Base-by-base conservation (phyloP, 2,113 vertebrate genomes). In the Rhynchopsitta pachyrhyncha region DNA sequence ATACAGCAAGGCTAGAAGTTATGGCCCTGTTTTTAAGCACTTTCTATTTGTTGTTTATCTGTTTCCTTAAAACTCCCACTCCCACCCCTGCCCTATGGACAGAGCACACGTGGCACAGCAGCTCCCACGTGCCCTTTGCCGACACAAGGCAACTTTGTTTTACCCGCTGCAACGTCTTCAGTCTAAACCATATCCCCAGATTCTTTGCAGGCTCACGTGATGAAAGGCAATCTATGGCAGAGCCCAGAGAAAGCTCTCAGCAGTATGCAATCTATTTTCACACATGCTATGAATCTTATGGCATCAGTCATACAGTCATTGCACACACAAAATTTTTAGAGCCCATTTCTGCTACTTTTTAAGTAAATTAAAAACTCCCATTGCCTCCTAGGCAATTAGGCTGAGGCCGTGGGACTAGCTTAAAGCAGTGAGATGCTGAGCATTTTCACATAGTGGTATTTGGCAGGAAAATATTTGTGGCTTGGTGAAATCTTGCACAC, bases 1-100 rank as follows among this genome's bases (percentile, higher is more conserved):
- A 0, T 0, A 5, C 27, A 33, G 68, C 25, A 2, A 67, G 71
- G 76, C 60, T 97, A 44, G 71, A 88, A 90, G 67, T 25, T 13
- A 11, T 1, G 10, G 66, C 68, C 70, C 17, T 46, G 1, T 44
- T 96, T 91, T 83, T 55, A 49, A 81, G 62, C 29, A 2, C 68
- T 97, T 95, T 90, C 74, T 92, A 8, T 76, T 92, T 3, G 82
- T 16, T 89, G 70, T 93, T 97, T 86, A 63, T 95, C 95, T 93
- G 95, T 96, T 97, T 95, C 96, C 92, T 91, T 87, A 94, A 89
- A 95, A 93, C 88, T 96, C 97, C 95, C 90, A 96, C 96, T 76
- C 62, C 82, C 82, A 57, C 78, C 88, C 46, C 76, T 86, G 88
- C 95, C 95, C 93, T 15, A 84, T 2, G 75, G 94, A 91, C 27